Evolutionary conservation across 2,113 vertebrate species (phyloP).

Genomic region (Varanus komodoensis): DNA sequence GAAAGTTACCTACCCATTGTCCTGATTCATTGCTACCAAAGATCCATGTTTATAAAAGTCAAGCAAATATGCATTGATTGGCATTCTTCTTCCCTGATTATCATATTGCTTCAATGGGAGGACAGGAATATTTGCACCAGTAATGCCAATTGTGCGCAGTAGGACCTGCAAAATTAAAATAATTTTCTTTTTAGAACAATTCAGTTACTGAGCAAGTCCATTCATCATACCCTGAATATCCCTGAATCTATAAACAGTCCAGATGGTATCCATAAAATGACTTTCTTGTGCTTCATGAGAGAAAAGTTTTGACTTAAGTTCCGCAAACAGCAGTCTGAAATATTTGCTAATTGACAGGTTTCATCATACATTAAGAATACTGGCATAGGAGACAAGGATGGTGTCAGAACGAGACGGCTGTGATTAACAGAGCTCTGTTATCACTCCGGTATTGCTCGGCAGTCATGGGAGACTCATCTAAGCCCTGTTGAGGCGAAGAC

Average conservation of each 20-base stretch:
- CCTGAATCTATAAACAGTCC: neutral
- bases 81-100: constrained; percentile 55
- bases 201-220: neutral
- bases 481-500: too few species aligned
- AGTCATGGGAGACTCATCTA: too few species aligned
- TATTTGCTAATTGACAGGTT: too few species aligned
- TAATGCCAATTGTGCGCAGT: constrained; percentile 64
- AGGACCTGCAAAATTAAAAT: constrained; percentile 45
- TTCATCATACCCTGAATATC: neutral
- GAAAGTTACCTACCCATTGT: constrained; percentile 65
- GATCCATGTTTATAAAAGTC: constrained; percentile 79
- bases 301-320: neutral
- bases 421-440: too few species aligned
- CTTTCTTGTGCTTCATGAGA: neutral
- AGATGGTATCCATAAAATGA: neutral
- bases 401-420: too few species aligned
- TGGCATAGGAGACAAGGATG: too few species aligned
- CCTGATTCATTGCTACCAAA: constrained; percentile 61
- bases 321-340: neutral
- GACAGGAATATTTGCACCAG: constrained; percentile 58
- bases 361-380: neutral
- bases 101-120: constrained; percentile 58
- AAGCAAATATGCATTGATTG: constrained; percentile 73
- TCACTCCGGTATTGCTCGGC: too few species aligned
- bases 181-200: neutral